A percentile compares a stretch with the other conserved stretches of the same genome.
Conservation (phyloP, 2,888 invertebrate species). For the Punctoribates punctum region DNA sequence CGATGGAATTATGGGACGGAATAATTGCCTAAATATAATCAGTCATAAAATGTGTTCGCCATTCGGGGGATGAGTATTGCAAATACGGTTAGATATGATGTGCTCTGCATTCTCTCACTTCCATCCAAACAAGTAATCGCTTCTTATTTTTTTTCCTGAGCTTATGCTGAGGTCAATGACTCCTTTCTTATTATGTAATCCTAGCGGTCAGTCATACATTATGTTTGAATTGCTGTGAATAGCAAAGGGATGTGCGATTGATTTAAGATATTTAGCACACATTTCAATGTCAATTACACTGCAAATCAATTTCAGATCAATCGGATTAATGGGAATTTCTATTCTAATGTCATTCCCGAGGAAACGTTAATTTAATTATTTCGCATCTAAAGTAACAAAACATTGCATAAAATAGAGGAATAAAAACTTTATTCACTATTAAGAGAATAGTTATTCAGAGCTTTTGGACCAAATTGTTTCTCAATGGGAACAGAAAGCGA, state of each 20-base stretch:
- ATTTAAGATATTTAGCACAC: background rate
- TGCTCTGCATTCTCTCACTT: slow-evolving; percentile 2
- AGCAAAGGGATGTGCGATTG: too few relatives aligned
- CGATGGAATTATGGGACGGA: background rate
- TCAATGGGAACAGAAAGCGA: too few relatives aligned
- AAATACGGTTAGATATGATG: background rate
- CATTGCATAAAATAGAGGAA: background rate
- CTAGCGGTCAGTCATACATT: background rate
- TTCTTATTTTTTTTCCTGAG: background rate
- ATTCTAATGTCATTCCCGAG: background rate
- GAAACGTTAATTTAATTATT: too few relatives aligned
- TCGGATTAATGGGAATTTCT: background rate
- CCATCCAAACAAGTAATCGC: background rate
- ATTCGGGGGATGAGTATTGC: background rate
- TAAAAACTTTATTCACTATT: background rate
- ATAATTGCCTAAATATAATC: background rate
- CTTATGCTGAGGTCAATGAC: slow-evolving; percentile 2
- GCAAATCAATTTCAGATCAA: background rate
- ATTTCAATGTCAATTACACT: background rate
- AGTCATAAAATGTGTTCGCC: background rate
- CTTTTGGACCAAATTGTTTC: too few relatives aligned
- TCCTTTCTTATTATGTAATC: background rate
- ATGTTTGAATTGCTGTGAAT: too few relatives aligned
- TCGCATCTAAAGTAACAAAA: too few relatives aligned
- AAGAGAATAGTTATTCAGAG: background rate